Evolutionary conservation across 2,113 vertebrate genomes (phyloP).

Genomic region (Perca fluviatilis): DNA sequence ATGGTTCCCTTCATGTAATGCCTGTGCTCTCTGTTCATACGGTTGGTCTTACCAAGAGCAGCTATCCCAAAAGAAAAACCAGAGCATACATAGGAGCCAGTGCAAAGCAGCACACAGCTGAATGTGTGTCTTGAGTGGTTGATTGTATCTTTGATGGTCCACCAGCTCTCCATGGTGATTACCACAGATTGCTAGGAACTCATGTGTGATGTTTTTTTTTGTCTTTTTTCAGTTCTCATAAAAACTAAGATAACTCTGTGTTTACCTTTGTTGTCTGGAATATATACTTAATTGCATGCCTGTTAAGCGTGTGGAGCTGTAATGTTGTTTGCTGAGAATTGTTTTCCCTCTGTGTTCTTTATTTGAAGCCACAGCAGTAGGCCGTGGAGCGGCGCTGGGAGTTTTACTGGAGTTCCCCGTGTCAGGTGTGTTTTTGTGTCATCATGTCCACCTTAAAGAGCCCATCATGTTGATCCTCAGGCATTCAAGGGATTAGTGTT

Average conservation of each 20-base stretch:
- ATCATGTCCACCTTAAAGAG: conserved; percentile 59
- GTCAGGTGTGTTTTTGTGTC: conserved; percentile 73
- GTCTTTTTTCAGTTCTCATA: conserved; percentile 48
- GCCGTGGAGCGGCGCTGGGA: conserved; percentile 17
- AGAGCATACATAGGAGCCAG: conserved; percentile 50
- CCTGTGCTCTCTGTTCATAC: conserved; percentile 26
- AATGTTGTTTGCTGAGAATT: conserved; percentile 51
- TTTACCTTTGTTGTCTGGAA: conserved; percentile 67
- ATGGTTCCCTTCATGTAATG: conserved; percentile 27
- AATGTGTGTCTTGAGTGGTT: conserved; percentile 49
- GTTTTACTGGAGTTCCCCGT: conserved; percentile 44
- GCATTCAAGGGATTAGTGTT: conserved; percentile 61
- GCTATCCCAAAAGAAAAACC: conserved; percentile 69
- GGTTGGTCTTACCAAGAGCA: conserved; percentile 35
- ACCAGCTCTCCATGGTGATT: conserved; percentile 76
- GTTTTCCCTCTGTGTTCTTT: conserved; percentile 55
- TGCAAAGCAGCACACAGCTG: conserved; percentile 34
- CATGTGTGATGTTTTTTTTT: conserved; percentile 47
- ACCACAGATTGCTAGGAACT: conserved; percentile 71
- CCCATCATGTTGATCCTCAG: conserved; percentile 64
- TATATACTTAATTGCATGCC: conserved; percentile 52
- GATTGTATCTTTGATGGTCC: conserved; percentile 83
- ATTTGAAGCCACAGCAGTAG: conserved; percentile 59
- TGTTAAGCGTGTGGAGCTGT: conserved; percentile 52
- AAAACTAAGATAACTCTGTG: conserved; percentile 52